Conservation (phyloP, 2,888 invertebrate species). For the Maniola hyperantus region DNA sequence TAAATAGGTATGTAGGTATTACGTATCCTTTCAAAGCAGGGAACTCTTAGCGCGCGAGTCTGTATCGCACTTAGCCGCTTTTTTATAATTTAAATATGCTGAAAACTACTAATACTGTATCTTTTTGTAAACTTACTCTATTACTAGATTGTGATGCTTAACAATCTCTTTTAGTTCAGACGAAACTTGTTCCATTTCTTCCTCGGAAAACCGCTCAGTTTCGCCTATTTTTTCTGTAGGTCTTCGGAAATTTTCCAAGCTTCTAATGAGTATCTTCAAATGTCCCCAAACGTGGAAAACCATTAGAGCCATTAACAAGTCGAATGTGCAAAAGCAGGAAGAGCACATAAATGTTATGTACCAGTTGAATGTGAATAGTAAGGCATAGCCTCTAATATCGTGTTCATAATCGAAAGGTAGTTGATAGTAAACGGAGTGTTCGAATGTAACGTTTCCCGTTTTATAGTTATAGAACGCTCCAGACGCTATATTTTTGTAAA, state of each 20-base stretch:
- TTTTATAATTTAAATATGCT: too few species aligned
- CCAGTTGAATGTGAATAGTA: slow-evolving; percentile 35
- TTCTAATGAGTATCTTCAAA: slow-evolving; percentile 44
- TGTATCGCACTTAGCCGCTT: too few species aligned
- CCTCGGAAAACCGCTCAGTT: slow-evolving; percentile 21
- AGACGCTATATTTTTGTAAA: slow-evolving; percentile 39
- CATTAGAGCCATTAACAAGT: slow-evolving; percentile 44
- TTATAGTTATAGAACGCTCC: slow-evolving; percentile 34
- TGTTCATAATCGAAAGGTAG: slow-evolving; percentile 38
- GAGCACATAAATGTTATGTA: slow-evolving; percentile 36
- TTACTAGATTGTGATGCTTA: slow-evolving; percentile 34
- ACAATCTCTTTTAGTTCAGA: slow-evolving; percentile 30
- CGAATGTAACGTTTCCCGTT: slow-evolving; percentile 35
- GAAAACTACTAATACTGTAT: too few species aligned
- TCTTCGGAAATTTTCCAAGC: slow-evolving; percentile 39
- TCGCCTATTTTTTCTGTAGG: slow-evolving; percentile 19
- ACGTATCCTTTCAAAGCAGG: too few species aligned
- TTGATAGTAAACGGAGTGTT: slow-evolving; percentile 37
- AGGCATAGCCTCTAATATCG: slow-evolving; percentile 32
- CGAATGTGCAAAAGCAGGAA: slow-evolving; percentile 41
- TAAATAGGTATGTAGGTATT: too few species aligned
- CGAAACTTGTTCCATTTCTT: slow-evolving; percentile 26
- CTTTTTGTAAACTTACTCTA: slow-evolving; percentile 33
- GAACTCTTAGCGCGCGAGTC: too few species aligned
- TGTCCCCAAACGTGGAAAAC: slow-evolving; percentile 48